Evolutionary conservation across 2,113 vertebrate species (phyloP).

Genomic region (Urocynchramus pylzowi): DNA sequence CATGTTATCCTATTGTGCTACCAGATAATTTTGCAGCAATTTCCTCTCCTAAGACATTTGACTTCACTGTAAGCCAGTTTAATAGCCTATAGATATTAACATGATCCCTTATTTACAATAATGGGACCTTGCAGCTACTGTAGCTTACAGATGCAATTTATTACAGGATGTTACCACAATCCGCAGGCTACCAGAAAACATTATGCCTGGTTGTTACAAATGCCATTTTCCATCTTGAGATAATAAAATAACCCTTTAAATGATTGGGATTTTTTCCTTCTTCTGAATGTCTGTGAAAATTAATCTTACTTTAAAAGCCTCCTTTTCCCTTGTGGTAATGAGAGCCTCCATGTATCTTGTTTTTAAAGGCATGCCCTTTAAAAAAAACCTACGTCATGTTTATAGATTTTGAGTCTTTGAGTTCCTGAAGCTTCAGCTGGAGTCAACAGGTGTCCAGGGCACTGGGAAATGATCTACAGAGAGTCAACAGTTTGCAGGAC

Average conservation of each 20-base stretch:
- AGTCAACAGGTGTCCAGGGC: neutral
- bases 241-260: constrained; percentile 62
- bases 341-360: constrained; percentile 9
- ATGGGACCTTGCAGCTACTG: constrained; percentile 52
- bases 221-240: constrained; percentile 53
- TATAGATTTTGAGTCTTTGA: neutral
- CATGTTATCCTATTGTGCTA: constrained; percentile 40
- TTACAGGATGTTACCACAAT: constrained; percentile 62
- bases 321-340: constrained; percentile 26
- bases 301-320: constrained; percentile 60
- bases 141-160: constrained; percentile 60
- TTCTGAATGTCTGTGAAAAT: constrained; percentile 48
- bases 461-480: neutral
- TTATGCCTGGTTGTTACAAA: constrained; percentile 45
- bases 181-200: constrained; percentile 48
- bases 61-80: constrained; percentile 51
- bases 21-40: constrained; percentile 52
- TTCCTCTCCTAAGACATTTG: constrained; percentile 55
- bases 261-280: constrained; percentile 41
- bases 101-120: constrained; percentile 63
- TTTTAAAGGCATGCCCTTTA: constrained; percentile 31
- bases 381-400: neutral
- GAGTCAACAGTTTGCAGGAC: neutral
- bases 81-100: constrained; percentile 68
- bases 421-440: constrained; percentile 10